Evolutionary conservation across 2,888 invertebrate genomes (phyloP).

Genomic region (Scrobipalpa atriplicella): DNA sequence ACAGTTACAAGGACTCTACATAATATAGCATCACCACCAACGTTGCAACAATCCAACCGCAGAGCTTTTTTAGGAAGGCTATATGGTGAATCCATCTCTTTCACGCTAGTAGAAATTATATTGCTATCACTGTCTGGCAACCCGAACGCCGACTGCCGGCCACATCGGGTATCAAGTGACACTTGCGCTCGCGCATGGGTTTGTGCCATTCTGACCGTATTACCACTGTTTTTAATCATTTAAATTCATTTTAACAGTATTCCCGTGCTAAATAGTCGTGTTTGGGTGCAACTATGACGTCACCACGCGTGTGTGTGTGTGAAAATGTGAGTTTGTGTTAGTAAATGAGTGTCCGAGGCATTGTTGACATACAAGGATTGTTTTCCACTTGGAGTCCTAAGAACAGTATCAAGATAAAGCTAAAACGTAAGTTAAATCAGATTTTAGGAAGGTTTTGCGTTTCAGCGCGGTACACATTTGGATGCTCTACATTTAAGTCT

Average conservation of each 20-base stretch:
- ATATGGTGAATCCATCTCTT: conserved; percentile 42
- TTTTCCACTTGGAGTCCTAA: conserved; percentile 78
- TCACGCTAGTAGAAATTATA: conserved; percentile 36
- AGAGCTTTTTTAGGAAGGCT: conserved; percentile 66
- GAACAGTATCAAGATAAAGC: conserved; percentile 79
- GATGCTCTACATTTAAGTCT: not conserved
- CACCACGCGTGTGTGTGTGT: conserved; percentile 48
- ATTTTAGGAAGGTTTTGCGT: not conserved
- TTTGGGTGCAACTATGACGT: conserved; percentile 29
- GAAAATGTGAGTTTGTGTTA: conserved; percentile 64
- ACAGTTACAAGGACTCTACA: conserved; percentile 1
- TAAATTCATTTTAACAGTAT: conserved; percentile 33
- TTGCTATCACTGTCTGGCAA: conserved; percentile 46
- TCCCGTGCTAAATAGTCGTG: conserved; percentile 30
- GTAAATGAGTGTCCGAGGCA: conserved; percentile 77
- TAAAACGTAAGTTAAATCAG: conserved; percentile 68
- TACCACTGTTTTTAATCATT: conserved; percentile 35
- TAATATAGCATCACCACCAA: not conserved
- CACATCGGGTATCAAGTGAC: conserved; percentile 62
- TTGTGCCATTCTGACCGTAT: conserved; percentile 55
- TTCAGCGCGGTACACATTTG: not conserved
- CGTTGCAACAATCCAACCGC: conserved; percentile 37
- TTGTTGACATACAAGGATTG: conserved; percentile 71
- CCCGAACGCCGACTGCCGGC: conserved; percentile 66
- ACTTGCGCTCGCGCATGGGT: conserved; percentile 73